Conservation (phyloP, 2,888 invertebrate species). For the Phyto melanocephala region DNA sequence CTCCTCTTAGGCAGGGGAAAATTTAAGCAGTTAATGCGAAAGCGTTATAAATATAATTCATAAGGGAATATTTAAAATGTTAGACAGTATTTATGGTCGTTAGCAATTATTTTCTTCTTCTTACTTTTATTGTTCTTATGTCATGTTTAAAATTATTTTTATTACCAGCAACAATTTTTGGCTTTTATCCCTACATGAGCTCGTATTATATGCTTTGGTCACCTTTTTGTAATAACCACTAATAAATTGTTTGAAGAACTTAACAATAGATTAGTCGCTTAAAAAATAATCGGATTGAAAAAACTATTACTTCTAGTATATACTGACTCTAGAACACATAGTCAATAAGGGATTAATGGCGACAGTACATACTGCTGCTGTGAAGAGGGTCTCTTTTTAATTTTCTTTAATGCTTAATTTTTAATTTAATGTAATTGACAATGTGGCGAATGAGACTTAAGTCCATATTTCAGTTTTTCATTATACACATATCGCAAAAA, state of each 20-base stretch:
- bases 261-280: not conserved
- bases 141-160: slow-evolving; percentile 9
- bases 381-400: not conserved
- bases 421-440: not conserved
- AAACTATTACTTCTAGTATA: not conserved
- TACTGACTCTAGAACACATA: not conserved
- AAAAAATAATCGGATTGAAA: slow-evolving; percentile 22
- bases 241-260: not conserved
- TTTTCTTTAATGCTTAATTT: not conserved
- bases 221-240: not conserved
- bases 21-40: not conserved
- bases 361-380: too few species aligned
- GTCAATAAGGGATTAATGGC: not conserved
- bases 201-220: not conserved
- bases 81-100: not conserved
- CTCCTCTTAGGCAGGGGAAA: not conserved
- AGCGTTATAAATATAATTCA: not conserved
- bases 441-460: too few species aligned
- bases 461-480: too few species aligned
- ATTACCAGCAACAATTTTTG: not conserved
- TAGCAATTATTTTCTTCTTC: not conserved
- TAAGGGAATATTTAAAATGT: not conserved
- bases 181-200: not conserved
- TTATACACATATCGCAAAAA: too few species aligned
- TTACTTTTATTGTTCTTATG: not conserved